phyloP scores from a whole-genome alignment of 2,888 invertebrate genomes.

The Lithophane ornitopus region DNA sequence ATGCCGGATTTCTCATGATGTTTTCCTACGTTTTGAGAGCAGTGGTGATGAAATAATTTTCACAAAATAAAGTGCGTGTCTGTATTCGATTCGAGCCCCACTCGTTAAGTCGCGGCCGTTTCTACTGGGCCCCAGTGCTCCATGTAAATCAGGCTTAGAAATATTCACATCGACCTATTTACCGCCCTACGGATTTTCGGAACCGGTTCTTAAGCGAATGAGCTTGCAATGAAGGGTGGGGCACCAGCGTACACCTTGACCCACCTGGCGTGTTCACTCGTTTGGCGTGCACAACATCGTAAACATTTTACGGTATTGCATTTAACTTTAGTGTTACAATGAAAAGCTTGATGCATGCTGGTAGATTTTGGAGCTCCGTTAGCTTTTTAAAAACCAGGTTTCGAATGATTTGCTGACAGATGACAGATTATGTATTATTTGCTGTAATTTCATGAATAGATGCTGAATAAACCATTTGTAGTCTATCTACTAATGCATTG shows the following conservation, averaged over 20 bases:
- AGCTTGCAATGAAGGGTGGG: constrained; percentile 67
- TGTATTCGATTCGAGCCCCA: too few relatives aligned
- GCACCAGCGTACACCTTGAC: constrained; percentile 70
- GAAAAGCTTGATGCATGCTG: constrained; percentile 24
- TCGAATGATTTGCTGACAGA: not conserved
- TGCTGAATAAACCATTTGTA: not conserved
- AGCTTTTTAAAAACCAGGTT: not conserved
- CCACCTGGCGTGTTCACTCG: constrained; percentile 64
- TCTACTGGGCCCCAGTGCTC: too few relatives aligned
- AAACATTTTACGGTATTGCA: constrained; percentile 60
- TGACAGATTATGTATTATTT: too few relatives aligned
- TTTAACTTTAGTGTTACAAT: constrained; percentile 53
- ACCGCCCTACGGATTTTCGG: constrained; percentile 43
- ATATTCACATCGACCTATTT: constrained; percentile 44
- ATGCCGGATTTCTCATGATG: too few relatives aligned
- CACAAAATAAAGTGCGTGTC: too few relatives aligned
- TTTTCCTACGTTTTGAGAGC: too few relatives aligned
- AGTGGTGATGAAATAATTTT: too few relatives aligned
- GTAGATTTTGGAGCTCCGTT: constrained; percentile 5
- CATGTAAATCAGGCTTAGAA: not conserved
- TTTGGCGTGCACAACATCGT: constrained; percentile 63
- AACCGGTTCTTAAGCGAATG: constrained; percentile 55
- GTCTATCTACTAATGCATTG: not conserved
- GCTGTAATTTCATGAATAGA: not conserved
- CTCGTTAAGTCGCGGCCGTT: too few relatives aligned